Base-by-base conservation (phyloP, 1,140 invertebrate genomes). In the Leptoteleia sp. region DNA sequence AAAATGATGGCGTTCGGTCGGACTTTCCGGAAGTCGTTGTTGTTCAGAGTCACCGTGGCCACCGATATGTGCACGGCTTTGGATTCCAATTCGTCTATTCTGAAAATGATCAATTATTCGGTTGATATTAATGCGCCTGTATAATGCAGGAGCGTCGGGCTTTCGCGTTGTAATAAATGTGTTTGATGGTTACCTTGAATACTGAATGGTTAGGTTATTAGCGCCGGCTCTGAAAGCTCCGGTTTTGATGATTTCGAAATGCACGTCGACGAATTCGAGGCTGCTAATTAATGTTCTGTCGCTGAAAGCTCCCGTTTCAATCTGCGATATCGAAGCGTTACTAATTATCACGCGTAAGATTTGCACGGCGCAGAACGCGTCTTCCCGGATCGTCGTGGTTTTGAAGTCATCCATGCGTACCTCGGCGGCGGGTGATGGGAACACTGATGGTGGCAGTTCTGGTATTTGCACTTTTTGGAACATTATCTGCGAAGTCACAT, bases 221-320 rank as follows among this genome's bases (percentile, higher is more conserved):
- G 93, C 89, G 25, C 91, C 93, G 8, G 93, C 93, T 45, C 88
- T 89, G 33, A 95, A 87, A n/a, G 93, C 93, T 76, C 91, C 90
- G 0, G 85, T 88, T 70, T 90, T 87, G 17, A 95, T 81, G 7
- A 84, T 87, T 16, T 90, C 85, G 16, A 95, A 86, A 75, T 85
- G 90, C 38, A 93, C 93, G 15, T 92, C 91, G 48, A 89, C 86
- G 13, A 95, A 89, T 73, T 91, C 89, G 31, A 94, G 89, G 78
- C 91, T 91, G 38, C 90, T 86, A 70, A 94, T 92, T 11, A 93
- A 88, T 0, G 92, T 92, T 47, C 91, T 87, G 9, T 91, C 89
- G n/a, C 90, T 91, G 80, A 95, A 93, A 1, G 94, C 93, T 15
- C 91, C 91, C 4, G 89, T 83, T 82, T 92, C 90, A 7, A 95